Conservation (phyloP, 2,797 vertebrate genomes). For the Pteropus rufus region DNA sequence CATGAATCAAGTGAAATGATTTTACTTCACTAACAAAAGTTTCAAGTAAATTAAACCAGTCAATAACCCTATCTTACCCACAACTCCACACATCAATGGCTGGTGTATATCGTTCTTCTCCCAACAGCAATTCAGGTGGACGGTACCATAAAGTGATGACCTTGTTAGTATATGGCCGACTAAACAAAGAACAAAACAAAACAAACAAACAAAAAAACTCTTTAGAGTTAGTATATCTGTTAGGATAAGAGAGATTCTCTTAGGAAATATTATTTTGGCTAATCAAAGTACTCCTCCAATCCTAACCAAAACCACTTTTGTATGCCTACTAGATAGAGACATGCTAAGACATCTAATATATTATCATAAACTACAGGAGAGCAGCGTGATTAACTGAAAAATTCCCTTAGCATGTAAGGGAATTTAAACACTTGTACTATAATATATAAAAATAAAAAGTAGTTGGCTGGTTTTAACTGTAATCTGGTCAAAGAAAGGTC, state of each 20-base stretch:
- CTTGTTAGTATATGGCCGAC: slow-evolving; percentile 89
- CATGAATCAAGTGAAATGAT: slow-evolving; percentile 48
- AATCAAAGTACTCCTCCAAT: slow-evolving; percentile 7
- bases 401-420: background rate
- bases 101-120: slow-evolving; percentile 88
- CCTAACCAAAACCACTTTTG: slow-evolving; percentile 15
- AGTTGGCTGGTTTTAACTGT: background rate
- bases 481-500: background rate
- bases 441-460: background rate
- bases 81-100: slow-evolving; percentile 90
- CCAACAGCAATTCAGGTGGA: slow-evolving; percentile 86
- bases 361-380: background rate
- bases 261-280: slow-evolving; percentile 33
- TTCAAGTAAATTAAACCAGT: background rate
- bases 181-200: slow-evolving; percentile 60
- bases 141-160: slow-evolving; percentile 89
- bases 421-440: too few relatives aligned
- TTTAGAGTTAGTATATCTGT: slow-evolving; percentile 41
- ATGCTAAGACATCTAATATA: background rate
- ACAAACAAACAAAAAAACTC: background rate
- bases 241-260: background rate
- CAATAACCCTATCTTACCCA: slow-evolving; percentile 82
- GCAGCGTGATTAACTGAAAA: background rate
- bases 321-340: background rate
- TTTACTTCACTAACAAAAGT: slow-evolving; percentile 34